These are phyloP conservation scores for Coptotermes formosanus DNA, from an alignment of 1,140 invertebrate genomes.

Conservation along the genomic window DNA sequence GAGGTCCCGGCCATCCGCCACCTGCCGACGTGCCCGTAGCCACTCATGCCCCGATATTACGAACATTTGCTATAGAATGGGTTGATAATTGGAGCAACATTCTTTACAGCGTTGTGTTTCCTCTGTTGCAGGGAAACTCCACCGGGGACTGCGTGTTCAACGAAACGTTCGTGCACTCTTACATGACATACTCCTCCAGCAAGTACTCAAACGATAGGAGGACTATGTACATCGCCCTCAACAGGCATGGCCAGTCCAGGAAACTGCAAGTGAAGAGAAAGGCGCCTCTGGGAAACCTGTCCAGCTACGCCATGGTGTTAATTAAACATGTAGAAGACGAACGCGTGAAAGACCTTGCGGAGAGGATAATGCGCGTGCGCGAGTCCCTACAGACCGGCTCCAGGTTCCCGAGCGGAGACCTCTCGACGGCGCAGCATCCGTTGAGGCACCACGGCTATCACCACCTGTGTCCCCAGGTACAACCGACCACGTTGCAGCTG, in stretches of 20 bases:
- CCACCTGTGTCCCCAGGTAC: slow-evolving; percentile 13
- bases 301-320: slow-evolving; percentile 66
- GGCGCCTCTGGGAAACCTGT: slow-evolving; percentile 67
- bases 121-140: slow-evolving; percentile 75
- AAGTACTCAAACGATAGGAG: slow-evolving; percentile 68
- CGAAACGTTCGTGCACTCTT: slow-evolving; percentile 80
- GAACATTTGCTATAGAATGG: too few species aligned
- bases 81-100: too few species aligned
- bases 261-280: slow-evolving; percentile 64
- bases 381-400: background rate
- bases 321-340: slow-evolving; percentile 62
- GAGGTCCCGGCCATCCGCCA: too few species aligned
- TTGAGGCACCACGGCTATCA: slow-evolving; percentile 31
- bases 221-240: slow-evolving; percentile 73
- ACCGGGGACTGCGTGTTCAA: slow-evolving; percentile 82
- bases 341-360: slow-evolving; percentile 48
- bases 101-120: slow-evolving; percentile 19
- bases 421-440: background rate
- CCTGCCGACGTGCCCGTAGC: too few species aligned
- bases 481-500: too few species aligned
- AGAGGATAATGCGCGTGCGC: background rate
- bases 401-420: background rate
- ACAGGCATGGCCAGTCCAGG: slow-evolving; percentile 65
- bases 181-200: slow-evolving; percentile 79
- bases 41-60: too few species aligned